phyloP scores from a whole-genome alignment of 2,797 vertebrate genomes.

The Phoxinus dragarum region DNA sequence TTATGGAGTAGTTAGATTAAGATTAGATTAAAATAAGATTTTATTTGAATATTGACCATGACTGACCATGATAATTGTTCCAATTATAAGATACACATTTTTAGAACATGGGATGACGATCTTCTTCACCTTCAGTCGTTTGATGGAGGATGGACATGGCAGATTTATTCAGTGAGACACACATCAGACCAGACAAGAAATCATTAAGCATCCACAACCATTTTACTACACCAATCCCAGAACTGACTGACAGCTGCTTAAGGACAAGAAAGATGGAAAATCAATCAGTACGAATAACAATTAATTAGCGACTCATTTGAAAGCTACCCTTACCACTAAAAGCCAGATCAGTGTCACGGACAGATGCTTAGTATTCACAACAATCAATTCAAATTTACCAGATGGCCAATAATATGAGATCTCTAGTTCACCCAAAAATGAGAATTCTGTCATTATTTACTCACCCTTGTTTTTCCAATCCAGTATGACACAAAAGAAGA shows the following conservation, averaged over 20 bases:
- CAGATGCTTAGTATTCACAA: neutral
- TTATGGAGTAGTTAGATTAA: no score
- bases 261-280: neutral
- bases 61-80: no score
- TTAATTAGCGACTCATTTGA: constrained; percentile 4
- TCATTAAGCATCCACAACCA: constrained; percentile 19
- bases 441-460: no score
- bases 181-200: constrained; percentile 22
- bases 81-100: no score
- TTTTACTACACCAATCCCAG: constrained; percentile 2
- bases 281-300: neutral
- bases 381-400: neutral
- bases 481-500: neutral
- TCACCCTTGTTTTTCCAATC: neutral
- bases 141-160: neutral
- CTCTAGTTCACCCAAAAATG: neutral
- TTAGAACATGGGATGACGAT: neutral
- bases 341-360: constrained; percentile 3
- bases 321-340: neutral
- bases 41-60: no score
- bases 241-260: neutral
- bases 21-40: no score
- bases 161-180: neutral
- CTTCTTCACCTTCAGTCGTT: neutral
- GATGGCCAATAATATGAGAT: neutral